These are phyloP conservation scores for Sylvicola fuscatus DNA, from an alignment of 2,888 invertebrate species.

Conservation along the genomic window DNA sequence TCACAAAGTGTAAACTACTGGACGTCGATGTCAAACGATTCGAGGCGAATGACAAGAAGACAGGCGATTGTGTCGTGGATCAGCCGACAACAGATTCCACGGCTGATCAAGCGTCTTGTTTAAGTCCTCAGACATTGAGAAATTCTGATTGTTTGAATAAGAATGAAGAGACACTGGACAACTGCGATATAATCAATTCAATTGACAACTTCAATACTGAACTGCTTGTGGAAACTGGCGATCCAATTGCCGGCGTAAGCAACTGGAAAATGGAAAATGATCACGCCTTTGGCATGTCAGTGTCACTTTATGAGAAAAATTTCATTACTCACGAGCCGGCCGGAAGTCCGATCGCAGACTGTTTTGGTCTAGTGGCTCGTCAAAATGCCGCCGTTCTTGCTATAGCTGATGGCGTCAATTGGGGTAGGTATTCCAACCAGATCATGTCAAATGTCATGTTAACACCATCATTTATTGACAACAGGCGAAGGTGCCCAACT, in stretches of 20 bases:
- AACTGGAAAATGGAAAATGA: slow-evolving; percentile 26
- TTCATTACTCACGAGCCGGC: slow-evolving; percentile 46
- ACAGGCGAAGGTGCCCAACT: slow-evolving; percentile 54
- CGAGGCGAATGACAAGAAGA: no score
- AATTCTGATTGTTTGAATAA: no score
- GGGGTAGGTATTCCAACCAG: slow-evolving; percentile 36
- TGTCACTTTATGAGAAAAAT: slow-evolving; percentile 67
- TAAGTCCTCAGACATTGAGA: no score
- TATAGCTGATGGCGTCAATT: slow-evolving; percentile 79
- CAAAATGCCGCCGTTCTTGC: slow-evolving; percentile 58
- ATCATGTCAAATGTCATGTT: no score
- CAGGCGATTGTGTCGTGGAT: no score
- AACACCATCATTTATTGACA: no score
- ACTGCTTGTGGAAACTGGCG: slow-evolving; percentile 11
- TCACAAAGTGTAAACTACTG: background rate
- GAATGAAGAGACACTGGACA: no score
- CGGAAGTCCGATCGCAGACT: slow-evolving; percentile 75
- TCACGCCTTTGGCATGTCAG: slow-evolving; percentile 26
- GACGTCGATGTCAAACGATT: no score
- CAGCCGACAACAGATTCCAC: no score
- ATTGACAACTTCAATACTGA: background rate
- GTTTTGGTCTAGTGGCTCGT: slow-evolving; percentile 53
- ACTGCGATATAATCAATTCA: background rate
- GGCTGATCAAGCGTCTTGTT: no score
- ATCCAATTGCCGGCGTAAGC: slow-evolving; percentile 21